phyloP scores from a whole-genome alignment of 1,140 invertebrate species.

The Ylistrum balloti region DNA sequence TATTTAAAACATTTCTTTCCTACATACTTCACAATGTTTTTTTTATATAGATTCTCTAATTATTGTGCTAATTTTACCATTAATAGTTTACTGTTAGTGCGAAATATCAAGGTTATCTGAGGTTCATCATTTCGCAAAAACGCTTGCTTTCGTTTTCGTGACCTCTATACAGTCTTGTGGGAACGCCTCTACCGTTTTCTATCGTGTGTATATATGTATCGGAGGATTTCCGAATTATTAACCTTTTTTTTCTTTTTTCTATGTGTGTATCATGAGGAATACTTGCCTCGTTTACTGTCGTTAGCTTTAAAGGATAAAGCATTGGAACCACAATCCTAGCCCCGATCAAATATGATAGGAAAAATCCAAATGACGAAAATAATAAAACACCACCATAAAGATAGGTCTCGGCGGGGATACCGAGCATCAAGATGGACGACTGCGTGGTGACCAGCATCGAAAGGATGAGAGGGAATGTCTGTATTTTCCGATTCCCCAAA shows the following conservation, averaged over 20 bases:
- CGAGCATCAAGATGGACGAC: slow-evolving; percentile 64
- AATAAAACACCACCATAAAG: slow-evolving; percentile 52
- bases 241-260: not conserved
- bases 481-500: slow-evolving; percentile 85
- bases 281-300: slow-evolving; percentile 57
- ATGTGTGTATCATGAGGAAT: too few species aligned
- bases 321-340: slow-evolving; percentile 60
- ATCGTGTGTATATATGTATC: not conserved
- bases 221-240: not conserved
- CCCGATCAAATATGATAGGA: slow-evolving; percentile 44
- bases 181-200: not conserved
- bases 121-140: too few species aligned
- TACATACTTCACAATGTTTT: too few species aligned
- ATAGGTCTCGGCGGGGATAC: slow-evolving; percentile 63
- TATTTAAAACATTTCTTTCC: too few species aligned
- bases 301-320: slow-evolving; percentile 58
- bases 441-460: slow-evolving; percentile 64
- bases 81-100: too few species aligned
- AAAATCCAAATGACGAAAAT: slow-evolving; percentile 53
- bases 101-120: too few species aligned
- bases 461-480: slow-evolving; percentile 54
- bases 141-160: slow-evolving; percentile 1
- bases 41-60: too few species aligned
- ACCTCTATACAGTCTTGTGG: not conserved
- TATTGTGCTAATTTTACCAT: too few species aligned